Evolutionary conservation across 2,797 vertebrate species (phyloP).

Genomic region (Ctenosaura bakeri): DNA sequence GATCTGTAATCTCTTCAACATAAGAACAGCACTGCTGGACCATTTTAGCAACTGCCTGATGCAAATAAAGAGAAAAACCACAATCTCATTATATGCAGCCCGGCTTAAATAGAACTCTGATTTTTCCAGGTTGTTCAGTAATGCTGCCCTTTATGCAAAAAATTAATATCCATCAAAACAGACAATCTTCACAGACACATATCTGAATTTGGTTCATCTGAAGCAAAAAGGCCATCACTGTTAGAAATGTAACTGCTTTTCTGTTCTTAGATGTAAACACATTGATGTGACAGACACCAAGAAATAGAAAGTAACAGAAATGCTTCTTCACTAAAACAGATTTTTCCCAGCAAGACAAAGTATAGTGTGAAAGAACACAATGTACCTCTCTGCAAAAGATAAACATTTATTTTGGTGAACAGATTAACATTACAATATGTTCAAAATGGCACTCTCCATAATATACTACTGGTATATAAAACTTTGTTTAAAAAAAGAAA

Average conservation of each 20-base stretch:
- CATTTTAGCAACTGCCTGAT: slow-evolving; percentile 98
- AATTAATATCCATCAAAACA: neutral
- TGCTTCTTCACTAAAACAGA: neutral
- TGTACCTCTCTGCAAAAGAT: neutral
- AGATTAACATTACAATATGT: neutral
- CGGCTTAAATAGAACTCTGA: neutral
- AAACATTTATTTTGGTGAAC: neutral
- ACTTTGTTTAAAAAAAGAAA: neutral
- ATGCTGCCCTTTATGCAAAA: neutral
- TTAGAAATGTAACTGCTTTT: neutral
- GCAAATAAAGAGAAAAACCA: slow-evolving; percentile 60
- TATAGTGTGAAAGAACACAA: neutral
- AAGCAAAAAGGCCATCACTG: neutral
- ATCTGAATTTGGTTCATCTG: neutral
- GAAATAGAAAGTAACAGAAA: fast-evolving
- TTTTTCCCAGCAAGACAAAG: slow-evolving; percentile 7
- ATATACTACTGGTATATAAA: neutral
- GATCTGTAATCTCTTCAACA: slow-evolving; percentile 90
- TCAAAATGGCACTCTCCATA: neutral
- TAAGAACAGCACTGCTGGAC: slow-evolving; percentile 98
- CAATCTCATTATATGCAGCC: neutral
- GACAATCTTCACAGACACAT: neutral
- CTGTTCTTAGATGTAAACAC: neutral
- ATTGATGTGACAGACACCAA: neutral
- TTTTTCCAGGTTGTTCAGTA: neutral